These are phyloP conservation scores for Dasypogon diadema DNA, from an alignment of 2,888 invertebrate genomes.

Conservation along the genomic window DNA sequence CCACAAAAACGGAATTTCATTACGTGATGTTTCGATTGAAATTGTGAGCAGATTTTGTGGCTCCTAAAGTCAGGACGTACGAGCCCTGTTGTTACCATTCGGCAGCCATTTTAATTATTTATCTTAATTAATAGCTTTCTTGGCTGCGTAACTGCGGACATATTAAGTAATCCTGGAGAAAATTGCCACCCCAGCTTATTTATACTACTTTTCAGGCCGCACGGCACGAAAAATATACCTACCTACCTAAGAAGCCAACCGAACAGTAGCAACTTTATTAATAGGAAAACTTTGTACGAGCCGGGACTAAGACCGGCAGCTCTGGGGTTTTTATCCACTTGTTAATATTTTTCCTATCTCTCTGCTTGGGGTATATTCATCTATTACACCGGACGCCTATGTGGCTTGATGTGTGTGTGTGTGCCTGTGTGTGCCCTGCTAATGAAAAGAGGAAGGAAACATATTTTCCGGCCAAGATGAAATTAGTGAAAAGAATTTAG, in stretches of 20 bases:
- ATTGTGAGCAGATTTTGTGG: neutral
- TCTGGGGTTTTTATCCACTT: conserved; percentile 4
- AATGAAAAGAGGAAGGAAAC: neutral
- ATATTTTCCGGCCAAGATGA: neutral
- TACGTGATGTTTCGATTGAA: conserved; percentile 9
- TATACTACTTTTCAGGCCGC: neutral
- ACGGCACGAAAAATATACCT: neutral
- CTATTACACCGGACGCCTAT: neutral
- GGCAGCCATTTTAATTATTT: conserved; percentile 20
- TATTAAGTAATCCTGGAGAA: neutral
- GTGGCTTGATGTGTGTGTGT: neutral
- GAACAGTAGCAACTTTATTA: conserved; percentile 9
- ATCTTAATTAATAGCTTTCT: conserved; percentile 21
- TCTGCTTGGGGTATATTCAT: neutral
- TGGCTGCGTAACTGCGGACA: neutral
- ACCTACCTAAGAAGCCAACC: neutral
- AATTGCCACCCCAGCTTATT: neutral
- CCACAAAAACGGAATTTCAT: conserved; percentile 12
- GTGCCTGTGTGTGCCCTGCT: neutral
- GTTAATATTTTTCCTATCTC: conserved; percentile 20
- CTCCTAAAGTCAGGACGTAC: too few species aligned
- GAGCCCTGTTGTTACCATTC: too few species aligned
- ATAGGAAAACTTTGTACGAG: conserved; percentile 25
- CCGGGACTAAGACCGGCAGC: neutral
- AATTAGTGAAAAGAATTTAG: conserved; percentile 9